These are phyloP conservation scores for Dynastes tityus DNA, from an alignment of 2,888 invertebrate genomes.

Conservation along the genomic window DNA sequence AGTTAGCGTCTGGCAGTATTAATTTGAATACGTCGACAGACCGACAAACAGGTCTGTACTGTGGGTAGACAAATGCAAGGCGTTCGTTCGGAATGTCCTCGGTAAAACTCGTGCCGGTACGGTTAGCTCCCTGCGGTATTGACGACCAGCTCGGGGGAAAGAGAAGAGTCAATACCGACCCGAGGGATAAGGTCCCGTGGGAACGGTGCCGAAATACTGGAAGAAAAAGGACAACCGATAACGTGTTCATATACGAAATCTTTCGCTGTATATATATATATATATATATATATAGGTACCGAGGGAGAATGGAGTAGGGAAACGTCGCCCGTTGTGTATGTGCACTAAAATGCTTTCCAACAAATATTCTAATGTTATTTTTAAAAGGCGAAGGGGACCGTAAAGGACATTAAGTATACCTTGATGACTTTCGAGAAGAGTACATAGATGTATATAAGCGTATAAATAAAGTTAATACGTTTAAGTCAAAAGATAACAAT, in stretches of 20 bases:
- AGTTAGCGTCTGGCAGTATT: constrained; percentile 42
- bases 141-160: constrained; percentile 73
- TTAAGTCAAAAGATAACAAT: neutral
- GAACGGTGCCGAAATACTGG: constrained; percentile 66
- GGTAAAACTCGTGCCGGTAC: constrained; percentile 65
- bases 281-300: constrained; percentile 11
- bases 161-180: constrained; percentile 74
- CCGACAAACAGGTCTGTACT: constrained; percentile 65
- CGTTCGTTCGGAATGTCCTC: constrained; percentile 60
- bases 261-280: constrained; percentile 46
- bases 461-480: neutral
- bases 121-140: constrained; percentile 73
- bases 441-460: neutral
- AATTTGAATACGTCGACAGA: constrained; percentile 58
- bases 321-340: neutral
- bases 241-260: constrained; percentile 59
- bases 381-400: constrained; percentile 32
- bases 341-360: constrained; percentile 44
- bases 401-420: neutral
- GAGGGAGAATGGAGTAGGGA: neutral
- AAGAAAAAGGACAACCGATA: constrained; percentile 58
- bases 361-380: constrained; percentile 51
- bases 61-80: constrained; percentile 65
- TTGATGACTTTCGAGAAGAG: constrained; percentile 6
- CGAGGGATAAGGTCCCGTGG: constrained; percentile 68